Percentiles rank a stretch among this genome's conserved stretches.
These are phyloP conservation scores for Protaetia brevitarsis DNA, from an alignment of 1,140 invertebrate genomes.

Conservation along the genomic window DNA sequence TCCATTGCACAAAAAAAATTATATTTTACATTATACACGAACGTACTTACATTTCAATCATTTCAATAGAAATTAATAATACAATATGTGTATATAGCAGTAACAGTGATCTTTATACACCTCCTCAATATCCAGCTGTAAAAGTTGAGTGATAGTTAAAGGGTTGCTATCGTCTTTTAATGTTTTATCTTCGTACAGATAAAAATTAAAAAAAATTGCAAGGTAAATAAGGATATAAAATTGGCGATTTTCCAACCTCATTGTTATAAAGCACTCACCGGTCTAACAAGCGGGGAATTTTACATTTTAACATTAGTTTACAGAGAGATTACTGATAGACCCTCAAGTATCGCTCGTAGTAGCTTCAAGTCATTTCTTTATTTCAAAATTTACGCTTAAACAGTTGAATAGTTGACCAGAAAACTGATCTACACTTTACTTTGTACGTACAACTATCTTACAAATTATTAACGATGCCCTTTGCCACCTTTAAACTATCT, in stretches of 20 bases:
- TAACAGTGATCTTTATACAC: constrained; percentile 5
- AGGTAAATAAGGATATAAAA: too few relatives aligned
- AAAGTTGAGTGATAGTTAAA: constrained; percentile 4
- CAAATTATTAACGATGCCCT: not conserved
- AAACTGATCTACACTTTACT: constrained; percentile 14
- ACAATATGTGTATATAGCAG: not conserved
- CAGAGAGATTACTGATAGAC: too few relatives aligned
- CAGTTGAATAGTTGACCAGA: constrained; percentile 5
- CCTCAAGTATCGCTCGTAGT: not conserved
- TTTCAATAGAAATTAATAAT: constrained; percentile 17
- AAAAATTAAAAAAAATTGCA: too few relatives aligned
- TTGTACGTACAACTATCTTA: constrained; percentile 21
- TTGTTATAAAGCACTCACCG: too few relatives aligned
- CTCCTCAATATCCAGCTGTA: not conserved
- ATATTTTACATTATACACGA: not conserved
- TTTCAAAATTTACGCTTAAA: not conserved
- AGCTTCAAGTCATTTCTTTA: constrained; percentile 1
- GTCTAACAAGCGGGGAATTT: too few relatives aligned
- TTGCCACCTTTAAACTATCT: not conserved
- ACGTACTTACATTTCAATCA: not conserved
- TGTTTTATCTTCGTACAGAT: too few relatives aligned
- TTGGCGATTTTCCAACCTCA: too few relatives aligned
- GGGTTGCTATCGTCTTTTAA: too few relatives aligned
- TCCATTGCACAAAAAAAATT: constrained; percentile 11
- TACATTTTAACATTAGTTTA: too few relatives aligned